Conservation (phyloP, 2,113 vertebrate genomes). For the Phalacrocorax brasilianus region DNA sequence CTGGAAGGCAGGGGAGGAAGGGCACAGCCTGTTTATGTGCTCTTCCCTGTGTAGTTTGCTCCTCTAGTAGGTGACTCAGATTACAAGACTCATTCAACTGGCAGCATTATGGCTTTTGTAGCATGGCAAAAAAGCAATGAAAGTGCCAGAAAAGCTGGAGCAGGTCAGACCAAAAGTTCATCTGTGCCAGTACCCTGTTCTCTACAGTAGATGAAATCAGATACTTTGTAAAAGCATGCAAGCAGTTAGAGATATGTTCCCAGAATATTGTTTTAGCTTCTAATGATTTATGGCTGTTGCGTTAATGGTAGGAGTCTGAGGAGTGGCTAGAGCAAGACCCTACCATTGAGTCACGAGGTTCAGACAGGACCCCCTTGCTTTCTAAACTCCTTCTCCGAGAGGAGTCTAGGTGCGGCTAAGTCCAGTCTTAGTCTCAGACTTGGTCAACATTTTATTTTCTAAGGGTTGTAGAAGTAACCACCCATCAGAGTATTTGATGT, state of each 20-base stretch:
- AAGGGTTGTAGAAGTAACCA: no score
- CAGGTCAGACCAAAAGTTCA: background rate
- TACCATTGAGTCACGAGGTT: no score
- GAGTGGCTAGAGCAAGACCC: no score
- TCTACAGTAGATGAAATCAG: background rate
- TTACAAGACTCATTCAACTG: background rate
- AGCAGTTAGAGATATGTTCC: background rate
- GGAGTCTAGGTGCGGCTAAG: no score
- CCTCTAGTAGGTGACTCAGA: background rate
- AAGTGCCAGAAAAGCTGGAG: background rate
- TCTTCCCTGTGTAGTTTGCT: background rate
- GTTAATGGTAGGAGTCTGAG: no score
- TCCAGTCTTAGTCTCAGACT: no score
- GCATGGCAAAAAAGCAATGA: rapidly evolving
- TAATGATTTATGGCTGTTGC: background rate
- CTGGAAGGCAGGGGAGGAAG: background rate
- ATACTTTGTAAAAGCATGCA: background rate
- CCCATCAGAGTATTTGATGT: no score
- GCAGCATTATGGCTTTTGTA: background rate
- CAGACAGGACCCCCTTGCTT: no score
- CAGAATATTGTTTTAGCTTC: background rate
- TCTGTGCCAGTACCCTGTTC: background rate
- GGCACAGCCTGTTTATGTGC: background rate
- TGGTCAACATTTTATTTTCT: no score
- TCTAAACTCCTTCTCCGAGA: no score